Conservation (phyloP, 1,140 invertebrate species). For the Nymphalis io region DNA sequence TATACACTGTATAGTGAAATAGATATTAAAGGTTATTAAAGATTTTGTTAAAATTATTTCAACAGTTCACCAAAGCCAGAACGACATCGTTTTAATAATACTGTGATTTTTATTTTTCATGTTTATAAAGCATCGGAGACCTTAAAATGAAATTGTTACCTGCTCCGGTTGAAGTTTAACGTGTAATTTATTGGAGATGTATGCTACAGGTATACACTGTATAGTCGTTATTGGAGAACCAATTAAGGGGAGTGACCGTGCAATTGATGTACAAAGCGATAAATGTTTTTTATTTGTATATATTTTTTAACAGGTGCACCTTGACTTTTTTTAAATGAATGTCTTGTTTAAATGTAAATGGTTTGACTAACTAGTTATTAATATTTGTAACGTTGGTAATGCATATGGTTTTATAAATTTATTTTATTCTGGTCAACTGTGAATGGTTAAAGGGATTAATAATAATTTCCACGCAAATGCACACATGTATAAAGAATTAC, state of each 20-base stretch:
- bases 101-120: constrained; percentile 2
- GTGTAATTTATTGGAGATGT: constrained; percentile 14
- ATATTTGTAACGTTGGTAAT: not conserved
- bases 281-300: constrained; percentile 4
- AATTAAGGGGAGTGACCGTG: constrained; percentile 20
- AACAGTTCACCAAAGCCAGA: not conserved
- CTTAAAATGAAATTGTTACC: constrained; percentile 5
- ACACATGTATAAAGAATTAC: too few relatives aligned
- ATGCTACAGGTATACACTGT: not conserved
- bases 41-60: too few relatives aligned
- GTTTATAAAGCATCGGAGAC: not conserved
- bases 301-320: constrained; percentile 11
- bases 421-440: not conserved
- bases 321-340: constrained; percentile 12
- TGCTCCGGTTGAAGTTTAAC: not conserved
- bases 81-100: not conserved
- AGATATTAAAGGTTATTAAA: too few relatives aligned
- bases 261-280: constrained; percentile 13
- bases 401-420: not conserved
- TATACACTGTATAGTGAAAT: too few relatives aligned
- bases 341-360: constrained; percentile 14
- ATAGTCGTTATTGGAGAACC: constrained; percentile 6
- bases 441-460: too few relatives aligned
- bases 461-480: too few relatives aligned
- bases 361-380: not conserved